These are phyloP conservation scores for Anoplophora glabripennis DNA, from an alignment of 1,140 invertebrate genomes.

Conservation along the genomic window DNA sequence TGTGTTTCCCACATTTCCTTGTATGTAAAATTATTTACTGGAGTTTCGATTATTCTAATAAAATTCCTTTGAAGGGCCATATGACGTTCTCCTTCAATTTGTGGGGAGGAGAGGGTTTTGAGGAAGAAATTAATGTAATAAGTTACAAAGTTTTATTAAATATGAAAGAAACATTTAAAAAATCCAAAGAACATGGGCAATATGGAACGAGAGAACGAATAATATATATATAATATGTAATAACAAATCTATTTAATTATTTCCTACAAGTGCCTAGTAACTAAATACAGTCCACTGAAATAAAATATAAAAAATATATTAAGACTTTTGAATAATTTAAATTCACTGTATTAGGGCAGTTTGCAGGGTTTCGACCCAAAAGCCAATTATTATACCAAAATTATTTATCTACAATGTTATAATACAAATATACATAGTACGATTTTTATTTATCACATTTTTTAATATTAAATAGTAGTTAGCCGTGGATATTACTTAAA, in stretches of 20 bases:
- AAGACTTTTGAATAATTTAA: slow-evolving; percentile 12
- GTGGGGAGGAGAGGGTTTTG: no score
- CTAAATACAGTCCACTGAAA: slow-evolving; percentile 6
- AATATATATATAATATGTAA: slow-evolving; percentile 7
- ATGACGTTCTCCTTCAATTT: no score
- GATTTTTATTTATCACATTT: slow-evolving; percentile 34
- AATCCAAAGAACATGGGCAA: no score
- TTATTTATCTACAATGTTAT: slow-evolving; percentile 34
- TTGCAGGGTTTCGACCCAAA: slow-evolving; percentile 1
- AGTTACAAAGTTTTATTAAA: no score
- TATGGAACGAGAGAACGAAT: not conserved
- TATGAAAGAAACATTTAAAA: no score
- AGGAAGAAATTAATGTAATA: no score
- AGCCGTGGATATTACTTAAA: slow-evolving; percentile 17
- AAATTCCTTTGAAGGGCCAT: no score
- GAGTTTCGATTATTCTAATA: no score
- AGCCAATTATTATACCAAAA: slow-evolving; percentile 1
- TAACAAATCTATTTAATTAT: slow-evolving; percentile 13
- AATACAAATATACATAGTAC: slow-evolving; percentile 38
- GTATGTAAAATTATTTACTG: no score
- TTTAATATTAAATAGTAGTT: slow-evolving; percentile 14
- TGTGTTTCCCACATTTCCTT: no score
- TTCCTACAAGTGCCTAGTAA: slow-evolving; percentile 17
- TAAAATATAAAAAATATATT: slow-evolving; percentile 20
- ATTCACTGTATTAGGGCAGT: slow-evolving; percentile 15